Evolutionary conservation across 2,113 vertebrate genomes (phyloP).

Genomic region (Elephas maximus): DNA sequence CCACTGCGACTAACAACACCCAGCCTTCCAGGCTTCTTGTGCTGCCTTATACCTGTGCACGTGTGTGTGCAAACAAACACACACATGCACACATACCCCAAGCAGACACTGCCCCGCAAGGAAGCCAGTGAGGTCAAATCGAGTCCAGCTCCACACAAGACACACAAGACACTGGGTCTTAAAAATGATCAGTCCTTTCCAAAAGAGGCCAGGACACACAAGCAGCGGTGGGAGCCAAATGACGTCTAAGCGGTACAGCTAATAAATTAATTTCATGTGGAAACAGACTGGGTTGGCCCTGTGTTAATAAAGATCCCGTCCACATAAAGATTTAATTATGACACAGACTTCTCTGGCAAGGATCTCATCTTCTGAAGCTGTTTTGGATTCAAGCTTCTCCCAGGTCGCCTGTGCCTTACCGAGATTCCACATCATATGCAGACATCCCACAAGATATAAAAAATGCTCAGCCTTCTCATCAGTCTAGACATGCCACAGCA

Average conservation of each 20-base stretch:
- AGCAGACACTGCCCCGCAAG: neutral
- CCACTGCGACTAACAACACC: neutral
- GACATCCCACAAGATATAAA: conserved; percentile 14
- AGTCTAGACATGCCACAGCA: conserved; percentile 20
- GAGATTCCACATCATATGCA: conserved; percentile 65
- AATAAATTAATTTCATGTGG: conserved; percentile 80
- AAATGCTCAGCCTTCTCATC: neutral
- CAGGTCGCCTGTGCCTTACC: conserved; percentile 59
- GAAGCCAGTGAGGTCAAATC: neutral
- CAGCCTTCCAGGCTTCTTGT: neutral
- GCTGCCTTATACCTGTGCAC: neutral
- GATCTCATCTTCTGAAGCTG: conserved; percentile 2
- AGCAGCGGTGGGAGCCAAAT: conserved; percentile 50
- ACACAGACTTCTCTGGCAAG: conserved; percentile 68
- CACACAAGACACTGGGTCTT: conserved; percentile 45
- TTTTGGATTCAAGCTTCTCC: conserved; percentile 65
- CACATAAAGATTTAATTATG: conserved; percentile 71
- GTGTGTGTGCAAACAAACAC: fast-evolving
- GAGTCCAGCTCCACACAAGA: conserved; percentile 21
- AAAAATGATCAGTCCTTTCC: conserved; percentile 62
- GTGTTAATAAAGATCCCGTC: conserved; percentile 35
- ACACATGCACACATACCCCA: too few relatives aligned
- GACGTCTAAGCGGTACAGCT: conserved; percentile 41
- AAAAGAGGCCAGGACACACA: neutral
- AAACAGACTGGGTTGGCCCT: conserved; percentile 36